Evolutionary conservation across 1,140 invertebrate genomes (phyloP).

Genomic region (Bemisia tabaci): DNA sequence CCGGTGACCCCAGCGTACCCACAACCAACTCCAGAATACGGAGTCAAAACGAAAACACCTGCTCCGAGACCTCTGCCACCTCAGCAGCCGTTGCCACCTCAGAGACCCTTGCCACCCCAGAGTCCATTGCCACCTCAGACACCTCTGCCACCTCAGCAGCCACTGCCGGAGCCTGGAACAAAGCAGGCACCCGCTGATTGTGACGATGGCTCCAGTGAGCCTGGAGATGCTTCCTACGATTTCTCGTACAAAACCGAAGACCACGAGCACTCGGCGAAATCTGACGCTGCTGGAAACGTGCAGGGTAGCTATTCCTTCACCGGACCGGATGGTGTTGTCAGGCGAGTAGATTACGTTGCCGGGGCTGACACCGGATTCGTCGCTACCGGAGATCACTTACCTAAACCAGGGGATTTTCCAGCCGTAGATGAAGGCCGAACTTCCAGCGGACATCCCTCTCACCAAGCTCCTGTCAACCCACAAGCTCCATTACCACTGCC

Average conservation of each 20-base stretch:
- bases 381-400: constrained; percentile 43
- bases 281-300: constrained; percentile 24
- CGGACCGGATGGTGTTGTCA: constrained; percentile 61
- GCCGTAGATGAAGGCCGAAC: constrained; percentile 2
- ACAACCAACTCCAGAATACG: neutral
- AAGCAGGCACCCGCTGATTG: neutral
- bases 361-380: constrained; percentile 63
- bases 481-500: neutral
- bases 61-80: no score
- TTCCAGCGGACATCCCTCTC: neutral
- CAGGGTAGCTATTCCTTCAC: constrained; percentile 57
- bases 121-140: neutral
- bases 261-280: neutral
- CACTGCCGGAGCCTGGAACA: neutral
- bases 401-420: constrained; percentile 20
- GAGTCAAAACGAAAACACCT: neutral
- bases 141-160: neutral
- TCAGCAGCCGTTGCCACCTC: neutral
- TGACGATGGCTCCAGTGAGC: neutral
- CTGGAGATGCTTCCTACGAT: neutral
- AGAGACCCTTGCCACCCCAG: neutral
- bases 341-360: constrained; percentile 59
- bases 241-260: neutral
- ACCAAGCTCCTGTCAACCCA: neutral
- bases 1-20: neutral